Evolutionary conservation across 37 sponge, comb jelly and placozoan genomes (phyloP).

Genomic region (Spongia lamella): DNA sequence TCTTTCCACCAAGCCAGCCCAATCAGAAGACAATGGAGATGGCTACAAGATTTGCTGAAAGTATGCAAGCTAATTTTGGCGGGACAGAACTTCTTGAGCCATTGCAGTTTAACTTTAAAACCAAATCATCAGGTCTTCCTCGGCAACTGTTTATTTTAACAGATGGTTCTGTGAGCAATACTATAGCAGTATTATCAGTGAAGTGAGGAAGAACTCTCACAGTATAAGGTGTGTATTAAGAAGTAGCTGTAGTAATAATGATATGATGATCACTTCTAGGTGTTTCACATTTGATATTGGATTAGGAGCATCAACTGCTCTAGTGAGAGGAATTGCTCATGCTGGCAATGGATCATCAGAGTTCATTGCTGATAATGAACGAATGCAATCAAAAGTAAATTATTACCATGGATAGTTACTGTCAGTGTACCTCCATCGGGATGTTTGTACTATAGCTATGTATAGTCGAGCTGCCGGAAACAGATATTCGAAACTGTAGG

Average conservation of each 20-base stretch:
- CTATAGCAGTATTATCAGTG: constrained; percentile 34
- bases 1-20: constrained; percentile 59
- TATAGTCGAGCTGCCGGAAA: no score
- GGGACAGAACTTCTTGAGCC: constrained; percentile 70
- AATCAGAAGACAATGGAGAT: constrained; percentile 50
- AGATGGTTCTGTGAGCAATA: constrained; percentile 69
- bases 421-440: no score
- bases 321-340: constrained; percentile 81
- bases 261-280: background rate
- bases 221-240: constrained; percentile 49
- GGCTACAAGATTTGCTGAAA: constrained; percentile 40
- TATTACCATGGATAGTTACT: no score
- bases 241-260: no score
- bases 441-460: no score
- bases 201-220: constrained; percentile 37
- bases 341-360: constrained; percentile 77
- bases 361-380: constrained; percentile 69
- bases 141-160: constrained; percentile 69
- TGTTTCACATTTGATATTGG: constrained; percentile 86
- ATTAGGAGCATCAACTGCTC: constrained; percentile 73
- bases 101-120: constrained; percentile 56
- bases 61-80: constrained; percentile 56
- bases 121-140: constrained; percentile 15
- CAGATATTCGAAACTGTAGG: no score
- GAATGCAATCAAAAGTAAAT: constrained; percentile 80